Evolutionary conservation across 1,140 invertebrate species (phyloP).

Genomic region (Drosophila tsacasi): DNA sequence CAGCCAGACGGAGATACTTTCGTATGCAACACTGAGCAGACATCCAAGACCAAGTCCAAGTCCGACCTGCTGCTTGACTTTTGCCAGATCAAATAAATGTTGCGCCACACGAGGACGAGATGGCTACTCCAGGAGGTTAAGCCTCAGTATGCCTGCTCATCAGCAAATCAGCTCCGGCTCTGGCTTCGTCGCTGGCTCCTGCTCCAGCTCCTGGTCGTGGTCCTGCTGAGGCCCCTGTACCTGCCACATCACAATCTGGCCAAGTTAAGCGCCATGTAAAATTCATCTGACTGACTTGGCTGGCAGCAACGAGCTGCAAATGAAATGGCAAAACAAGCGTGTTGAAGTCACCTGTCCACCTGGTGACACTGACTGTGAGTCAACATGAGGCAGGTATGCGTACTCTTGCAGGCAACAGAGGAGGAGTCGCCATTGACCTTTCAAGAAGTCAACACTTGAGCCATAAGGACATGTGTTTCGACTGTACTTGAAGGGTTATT

Average conservation of each 20-base stretch:
- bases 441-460: constrained; percentile 19
- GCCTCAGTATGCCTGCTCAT: constrained; percentile 45
- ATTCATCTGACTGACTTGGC: constrained; percentile 66
- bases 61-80: constrained; percentile 19
- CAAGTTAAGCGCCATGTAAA: constrained; percentile 70
- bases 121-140: constrained; percentile 28
- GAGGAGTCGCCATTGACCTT: constrained; percentile 35
- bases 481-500: background rate
- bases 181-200: constrained; percentile 47
- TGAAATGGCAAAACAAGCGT: constrained; percentile 50
- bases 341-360: constrained; percentile 39
- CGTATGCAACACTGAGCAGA: constrained; percentile 78
- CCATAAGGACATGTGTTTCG: background rate
- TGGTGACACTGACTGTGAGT: constrained; percentile 29
- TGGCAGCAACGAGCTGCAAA: constrained; percentile 44
- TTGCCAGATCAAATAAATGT: constrained; percentile 58
- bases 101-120: constrained; percentile 20
- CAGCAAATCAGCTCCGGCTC: constrained; percentile 70
- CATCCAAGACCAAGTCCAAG: constrained; percentile 35
- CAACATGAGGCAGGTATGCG: background rate
- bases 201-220: too few relatives aligned
- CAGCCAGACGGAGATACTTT: constrained; percentile 69
- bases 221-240: background rate
- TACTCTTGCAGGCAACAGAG: background rate
- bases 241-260: constrained; percentile 27